Evolutionary conservation across 2,113 vertebrate species (phyloP), one percentile per base, ranked within the genome.

Genomic region (Xiphophorus maculatus): DNA sequence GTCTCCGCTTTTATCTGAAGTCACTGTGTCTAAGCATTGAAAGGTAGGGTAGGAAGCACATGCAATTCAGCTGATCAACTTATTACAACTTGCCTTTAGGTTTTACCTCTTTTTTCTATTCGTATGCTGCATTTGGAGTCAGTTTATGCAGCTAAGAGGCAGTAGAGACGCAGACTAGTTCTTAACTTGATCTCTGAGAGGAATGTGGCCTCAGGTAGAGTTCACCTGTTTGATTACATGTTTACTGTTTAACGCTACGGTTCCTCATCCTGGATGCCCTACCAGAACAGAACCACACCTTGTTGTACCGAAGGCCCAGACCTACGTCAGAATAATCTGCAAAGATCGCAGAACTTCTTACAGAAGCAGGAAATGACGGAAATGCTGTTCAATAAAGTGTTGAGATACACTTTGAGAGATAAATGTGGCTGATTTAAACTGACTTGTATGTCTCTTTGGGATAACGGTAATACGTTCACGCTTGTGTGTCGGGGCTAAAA

Each of bases 31-130:
- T 42, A 44, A 76, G 85, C 82, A 65, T 27, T 77, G 22, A 74
- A 74, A 40, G 12, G 42, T 4, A 29, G 3, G 66, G 27, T 30
- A 29, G 69, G 54, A 88, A 88, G 83, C 85, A 81, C 89, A 90
- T 87, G 85, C 84, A 87, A 87, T 91, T 91, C 44, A 66, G 86
- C 73, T 84, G 84, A 91, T 89, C 84, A 88, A 86, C 80, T 81
- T 84, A 82, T 84, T 81, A 76, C 44, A 69, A 71, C 79, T 74
- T 78, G 66, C 87, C 87, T 79, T 0, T 54, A 81, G 76, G 83
- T 82, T 83, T 81, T 81, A 80, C 87, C 73, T 88, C 74, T 64
- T 70, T 86, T 87, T 61, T 76, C 88, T 88, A 88, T 82, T 58
- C 71, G 67, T 76, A 81, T 74, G 84, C 35, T 1, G 66, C 77